phyloP scores from a whole-genome alignment of 92 coral and sea anemone species.

The Scolanthus callimorphus region DNA sequence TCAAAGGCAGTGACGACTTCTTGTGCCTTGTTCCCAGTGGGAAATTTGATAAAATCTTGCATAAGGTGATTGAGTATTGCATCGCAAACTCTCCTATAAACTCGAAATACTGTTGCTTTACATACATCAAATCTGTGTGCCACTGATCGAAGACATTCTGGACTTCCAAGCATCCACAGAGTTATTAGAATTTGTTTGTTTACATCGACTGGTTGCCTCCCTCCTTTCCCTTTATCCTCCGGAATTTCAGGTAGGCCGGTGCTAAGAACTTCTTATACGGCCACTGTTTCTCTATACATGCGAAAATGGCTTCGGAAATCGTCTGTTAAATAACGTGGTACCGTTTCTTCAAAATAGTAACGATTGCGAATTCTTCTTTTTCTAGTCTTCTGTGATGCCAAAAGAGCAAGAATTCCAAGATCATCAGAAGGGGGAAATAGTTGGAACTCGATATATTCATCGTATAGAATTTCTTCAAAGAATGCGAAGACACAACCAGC shows the following conservation, averaged over 20 bases:
- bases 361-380: not conserved
- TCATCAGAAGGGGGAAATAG: not conserved
- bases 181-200: slow-evolving; percentile 24
- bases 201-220: slow-evolving; percentile 23
- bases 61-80: slow-evolving; percentile 21
- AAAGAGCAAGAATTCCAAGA: not conserved
- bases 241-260: slow-evolving; percentile 5
- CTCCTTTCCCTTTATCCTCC: slow-evolving; percentile 12
- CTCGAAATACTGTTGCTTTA: slow-evolving; percentile 30
- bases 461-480: not conserved
- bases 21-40: slow-evolving; percentile 19
- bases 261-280: not conserved
- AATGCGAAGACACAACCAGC: not conserved
- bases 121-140: slow-evolving; percentile 32
- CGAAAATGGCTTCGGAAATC: slow-evolving; percentile 23
- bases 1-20: slow-evolving; percentile 10
- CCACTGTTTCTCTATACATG: slow-evolving; percentile 8
- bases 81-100: slow-evolving; percentile 21
- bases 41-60: slow-evolving; percentile 23
- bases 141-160: slow-evolving; percentile 31
- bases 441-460: not conserved
- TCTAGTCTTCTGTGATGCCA: not conserved
- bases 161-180: slow-evolving; percentile 34
- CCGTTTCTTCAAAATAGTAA: slow-evolving; percentile 2
- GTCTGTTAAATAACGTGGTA: slow-evolving; percentile 1